Conservation (phyloP, 2,113 vertebrate species). For the Saguinus imperator region DNA sequence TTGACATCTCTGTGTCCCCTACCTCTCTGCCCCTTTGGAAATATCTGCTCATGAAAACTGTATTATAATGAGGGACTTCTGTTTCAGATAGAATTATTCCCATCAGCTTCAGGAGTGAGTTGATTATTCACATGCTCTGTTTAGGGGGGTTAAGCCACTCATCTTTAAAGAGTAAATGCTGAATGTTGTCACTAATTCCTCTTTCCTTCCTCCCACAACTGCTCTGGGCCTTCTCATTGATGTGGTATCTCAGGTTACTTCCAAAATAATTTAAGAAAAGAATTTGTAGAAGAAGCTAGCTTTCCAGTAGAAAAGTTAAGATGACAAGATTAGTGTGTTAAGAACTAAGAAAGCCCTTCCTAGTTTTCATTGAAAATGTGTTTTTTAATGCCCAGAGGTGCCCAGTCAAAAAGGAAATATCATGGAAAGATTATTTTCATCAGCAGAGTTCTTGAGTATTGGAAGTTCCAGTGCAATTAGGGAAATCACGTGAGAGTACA, state of each 20-base stretch:
- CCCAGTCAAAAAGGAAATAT: neutral
- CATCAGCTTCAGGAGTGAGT: neutral
- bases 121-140: neutral
- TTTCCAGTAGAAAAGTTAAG: constrained; percentile 6
- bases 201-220: neutral
- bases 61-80: neutral
- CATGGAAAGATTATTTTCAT: neutral
- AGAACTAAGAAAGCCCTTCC: neutral
- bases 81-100: neutral
- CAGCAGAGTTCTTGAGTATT: neutral
- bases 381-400: neutral
- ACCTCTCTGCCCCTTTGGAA: neutral
- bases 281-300: neutral
- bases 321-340: neutral
- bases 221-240: neutral
- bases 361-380: neutral
- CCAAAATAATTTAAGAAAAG: neutral
- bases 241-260: neutral
- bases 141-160: neutral
- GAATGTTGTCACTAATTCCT: neutral
- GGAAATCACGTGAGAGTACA: neutral
- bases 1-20: neutral
- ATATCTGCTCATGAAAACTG: constrained; percentile 14
- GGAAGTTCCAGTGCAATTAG: neutral
- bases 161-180: neutral